These are phyloP conservation scores for Mellilla xanthometata DNA, from an alignment of 2,888 invertebrate species.

Conservation along the genomic window DNA sequence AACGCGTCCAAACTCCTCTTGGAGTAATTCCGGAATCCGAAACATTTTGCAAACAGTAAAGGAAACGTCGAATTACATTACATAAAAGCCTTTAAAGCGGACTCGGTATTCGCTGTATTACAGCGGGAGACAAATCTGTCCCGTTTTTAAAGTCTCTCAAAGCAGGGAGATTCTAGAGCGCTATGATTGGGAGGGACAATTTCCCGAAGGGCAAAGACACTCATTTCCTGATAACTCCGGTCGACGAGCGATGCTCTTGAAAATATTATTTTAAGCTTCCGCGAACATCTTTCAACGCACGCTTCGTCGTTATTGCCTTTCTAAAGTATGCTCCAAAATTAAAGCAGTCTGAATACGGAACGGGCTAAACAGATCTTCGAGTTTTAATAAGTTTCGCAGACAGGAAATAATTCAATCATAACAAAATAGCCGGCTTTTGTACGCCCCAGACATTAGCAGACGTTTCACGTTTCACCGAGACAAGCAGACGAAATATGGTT, in stretches of 20 bases:
- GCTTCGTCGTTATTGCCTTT: slow-evolving; percentile 50
- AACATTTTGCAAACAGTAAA: slow-evolving; percentile 28
- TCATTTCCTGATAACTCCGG: slow-evolving; percentile 67
- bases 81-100: slow-evolving; percentile 37
- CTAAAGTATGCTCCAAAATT: slow-evolving; percentile 23
- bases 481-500: slow-evolving; percentile 12
- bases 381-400: slow-evolving; percentile 25
- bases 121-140: slow-evolving; percentile 65
- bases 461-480: slow-evolving; percentile 12
- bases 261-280: slow-evolving; percentile 75
- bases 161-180: slow-evolving; percentile 67
- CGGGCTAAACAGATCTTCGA: slow-evolving; percentile 18
- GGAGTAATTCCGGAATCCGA: slow-evolving; percentile 19
- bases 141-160: slow-evolving; percentile 70
- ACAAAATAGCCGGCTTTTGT: slow-evolving; percentile 7
- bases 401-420: slow-evolving; percentile 32
- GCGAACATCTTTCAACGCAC: slow-evolving; percentile 69
- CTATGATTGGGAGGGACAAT: slow-evolving; percentile 77
- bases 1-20: slow-evolving; percentile 15
- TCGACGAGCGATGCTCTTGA: slow-evolving; percentile 60
- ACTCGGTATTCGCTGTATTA: slow-evolving; percentile 55
- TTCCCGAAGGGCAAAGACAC: slow-evolving; percentile 75
- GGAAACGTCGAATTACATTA: slow-evolving; percentile 36
- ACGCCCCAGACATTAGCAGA: slow-evolving; percentile 4
- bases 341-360: slow-evolving; percentile 17